A percentile compares a stretch with the other conserved stretches of the same genome.
These are phyloP conservation scores for Cryptotermes secundus DNA, from an alignment of 1,140 invertebrate species.

Conservation along the genomic window DNA sequence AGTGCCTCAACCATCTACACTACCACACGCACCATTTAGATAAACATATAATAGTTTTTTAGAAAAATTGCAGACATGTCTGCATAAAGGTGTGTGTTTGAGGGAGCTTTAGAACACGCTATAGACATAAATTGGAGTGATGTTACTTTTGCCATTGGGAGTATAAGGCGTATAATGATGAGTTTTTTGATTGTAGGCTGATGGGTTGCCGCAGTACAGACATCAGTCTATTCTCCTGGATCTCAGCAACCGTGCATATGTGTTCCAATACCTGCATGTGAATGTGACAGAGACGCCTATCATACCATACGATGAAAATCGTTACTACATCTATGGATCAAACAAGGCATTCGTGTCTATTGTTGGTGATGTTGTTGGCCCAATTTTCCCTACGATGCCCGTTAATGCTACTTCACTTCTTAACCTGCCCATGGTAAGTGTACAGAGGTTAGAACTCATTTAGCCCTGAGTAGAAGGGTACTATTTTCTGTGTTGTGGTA, in stretches of 20 bases:
- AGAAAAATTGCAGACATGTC: too few species aligned
- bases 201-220: slow-evolving; percentile 86
- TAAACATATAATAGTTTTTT: too few species aligned
- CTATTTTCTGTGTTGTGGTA: too few species aligned
- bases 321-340: slow-evolving; percentile 94
- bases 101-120: too few species aligned
- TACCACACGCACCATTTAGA: too few species aligned
- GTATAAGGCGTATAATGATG: too few species aligned
- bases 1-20: too few species aligned
- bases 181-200: slow-evolving; percentile 60
- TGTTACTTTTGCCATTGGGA: too few species aligned
- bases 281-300: slow-evolving; percentile 89
- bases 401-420: slow-evolving; percentile 82
- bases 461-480: too few species aligned
- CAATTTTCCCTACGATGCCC: slow-evolving; percentile 90
- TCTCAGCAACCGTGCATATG: slow-evolving; percentile 86
- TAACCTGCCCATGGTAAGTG: slow-evolving; percentile 72
- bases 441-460: slow-evolving; percentile 1
- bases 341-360: slow-evolving; percentile 83
- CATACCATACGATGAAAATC: slow-evolving; percentile 83
- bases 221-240: slow-evolving; percentile 91
- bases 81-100: too few species aligned
- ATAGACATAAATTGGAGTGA: too few species aligned
- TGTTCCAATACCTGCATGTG: slow-evolving; percentile 93
- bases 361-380: slow-evolving; percentile 93